Base-by-base conservation (phyloP, 1,140 invertebrate species). In the Rhizoglyphus robini region DNA sequence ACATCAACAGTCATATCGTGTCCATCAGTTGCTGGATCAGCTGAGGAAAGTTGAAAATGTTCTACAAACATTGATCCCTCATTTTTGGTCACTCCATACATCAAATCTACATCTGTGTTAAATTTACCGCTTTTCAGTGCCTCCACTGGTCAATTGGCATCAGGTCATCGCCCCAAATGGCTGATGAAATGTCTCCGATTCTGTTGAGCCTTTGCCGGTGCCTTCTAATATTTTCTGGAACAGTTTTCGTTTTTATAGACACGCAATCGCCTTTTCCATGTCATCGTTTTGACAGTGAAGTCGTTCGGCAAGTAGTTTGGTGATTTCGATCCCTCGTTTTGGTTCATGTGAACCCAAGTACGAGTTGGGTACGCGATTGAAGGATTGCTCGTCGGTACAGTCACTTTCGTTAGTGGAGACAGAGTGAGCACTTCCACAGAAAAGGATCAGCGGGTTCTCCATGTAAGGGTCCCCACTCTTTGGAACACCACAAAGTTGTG, bases 381-480 rank as follows among this genome's bases (percentile, higher is more conserved):
- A 66, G n/a, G 8, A 66, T 66, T 2, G 65, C 65, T 13, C 46
- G 18, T 48, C 31, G 1, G 30, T 46, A 66, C 20, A 63, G 29
- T 34, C 20, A n/a, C 20, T 11, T 25, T 23, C 32, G 65, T 54
- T 15, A 64, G 29, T 58, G 68, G 68, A 3, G 68, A 68, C 13
- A 68, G 31, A 8, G 68, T 31, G 13, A 64, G 60, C 15, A 49
- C 29, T 31, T 60, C 46, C 11, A 79, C 74, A 38, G 73, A 74
- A 13, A 71, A 71, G 3, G 75, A 74, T 4, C 76, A 57, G 74
- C 68, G 8, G 72, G 72, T 38, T 74, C 71, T 2, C 76, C 77
- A 66, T 77, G 72, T 3, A 78, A 60, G 11, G 75, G n/a, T n/a
- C 76, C 11, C 78, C 72, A 34, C 68, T 64, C 18, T 73, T 69